phyloP scores from a whole-genome alignment of 2,113 vertebrate genomes.

The Stegastes partitus region DNA sequence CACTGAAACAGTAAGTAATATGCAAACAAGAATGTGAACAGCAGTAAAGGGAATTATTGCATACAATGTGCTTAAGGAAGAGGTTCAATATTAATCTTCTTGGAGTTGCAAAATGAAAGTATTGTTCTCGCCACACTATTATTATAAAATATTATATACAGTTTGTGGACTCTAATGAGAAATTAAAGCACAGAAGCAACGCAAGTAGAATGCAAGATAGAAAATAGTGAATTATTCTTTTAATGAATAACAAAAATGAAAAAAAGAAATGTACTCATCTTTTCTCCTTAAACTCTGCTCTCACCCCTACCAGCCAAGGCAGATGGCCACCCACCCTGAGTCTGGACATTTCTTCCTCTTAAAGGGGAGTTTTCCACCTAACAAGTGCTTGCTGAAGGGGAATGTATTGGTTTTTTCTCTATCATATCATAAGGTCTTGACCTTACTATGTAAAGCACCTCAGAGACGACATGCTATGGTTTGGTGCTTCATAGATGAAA shows the following conservation, averaged over 20 bases:
- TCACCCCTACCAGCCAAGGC: no score
- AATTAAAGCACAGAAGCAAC: background rate
- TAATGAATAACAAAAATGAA: conserved; percentile 37
- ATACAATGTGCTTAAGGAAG: background rate
- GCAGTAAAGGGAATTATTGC: background rate
- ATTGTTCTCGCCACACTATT: background rate
- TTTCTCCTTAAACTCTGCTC: no score
- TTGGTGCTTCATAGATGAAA: no score
- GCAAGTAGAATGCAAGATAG: conserved; percentile 1
- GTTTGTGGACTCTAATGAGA: background rate
- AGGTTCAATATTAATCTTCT: conserved; percentile 11
- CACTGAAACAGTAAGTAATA: conserved; percentile 39
- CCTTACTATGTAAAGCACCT: no score
- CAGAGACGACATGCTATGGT: no score
- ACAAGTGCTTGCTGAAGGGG: no score
- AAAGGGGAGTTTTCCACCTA: no score
- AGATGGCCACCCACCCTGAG: no score
- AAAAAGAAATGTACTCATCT: conserved; percentile 16
- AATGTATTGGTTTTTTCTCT: no score
- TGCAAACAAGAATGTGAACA: conserved; percentile 34
- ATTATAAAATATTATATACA: conserved; percentile 5
- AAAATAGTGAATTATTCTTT: conserved; percentile 30
- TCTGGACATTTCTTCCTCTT: no score
- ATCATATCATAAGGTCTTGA: no score
- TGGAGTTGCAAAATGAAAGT: conserved; percentile 7